A percentile compares a stretch with the other conserved stretches of the same genome.
phyloP scores from a whole-genome alignment of 1,140 invertebrate species.

The Neodiprion pinetum region DNA sequence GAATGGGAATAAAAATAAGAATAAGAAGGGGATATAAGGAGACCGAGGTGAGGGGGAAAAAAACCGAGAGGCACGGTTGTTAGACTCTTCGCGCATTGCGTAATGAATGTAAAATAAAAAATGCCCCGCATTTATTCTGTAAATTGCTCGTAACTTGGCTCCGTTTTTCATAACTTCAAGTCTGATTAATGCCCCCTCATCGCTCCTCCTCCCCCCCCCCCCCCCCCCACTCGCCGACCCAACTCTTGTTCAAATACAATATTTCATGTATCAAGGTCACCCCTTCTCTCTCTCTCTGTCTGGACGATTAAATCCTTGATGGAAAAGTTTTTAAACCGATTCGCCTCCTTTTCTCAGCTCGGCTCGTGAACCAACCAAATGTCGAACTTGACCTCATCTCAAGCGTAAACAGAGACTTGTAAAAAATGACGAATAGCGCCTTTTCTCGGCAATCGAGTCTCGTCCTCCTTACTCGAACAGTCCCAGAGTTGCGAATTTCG shows the following conservation, averaged over 20 bases:
- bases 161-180: conserved; percentile 17
- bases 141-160: conserved; percentile 16
- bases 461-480: neutral
- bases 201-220: neutral
- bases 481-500: neutral
- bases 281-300: neutral
- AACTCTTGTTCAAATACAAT: neutral
- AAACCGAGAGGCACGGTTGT: neutral
- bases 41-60: too few relatives aligned
- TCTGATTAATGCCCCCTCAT: conserved; percentile 12
- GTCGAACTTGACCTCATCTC: too few relatives aligned
- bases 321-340: too few relatives aligned
- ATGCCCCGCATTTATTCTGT: conserved; percentile 12
- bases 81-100: conserved; percentile 5
- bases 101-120: conserved; percentile 17
- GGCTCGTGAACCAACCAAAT: too few relatives aligned
- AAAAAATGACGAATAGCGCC: neutral
- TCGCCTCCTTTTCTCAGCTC: too few relatives aligned
- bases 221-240: neutral
- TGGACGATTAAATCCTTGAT: too few relatives aligned
- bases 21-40: too few relatives aligned
- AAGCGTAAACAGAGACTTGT: too few relatives aligned
- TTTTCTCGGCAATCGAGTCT: neutral
- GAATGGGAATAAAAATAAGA: neutral
- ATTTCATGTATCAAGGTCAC: neutral